phyloP scores from a whole-genome alignment of 2,113 vertebrate genomes.

The Channa argus region DNA sequence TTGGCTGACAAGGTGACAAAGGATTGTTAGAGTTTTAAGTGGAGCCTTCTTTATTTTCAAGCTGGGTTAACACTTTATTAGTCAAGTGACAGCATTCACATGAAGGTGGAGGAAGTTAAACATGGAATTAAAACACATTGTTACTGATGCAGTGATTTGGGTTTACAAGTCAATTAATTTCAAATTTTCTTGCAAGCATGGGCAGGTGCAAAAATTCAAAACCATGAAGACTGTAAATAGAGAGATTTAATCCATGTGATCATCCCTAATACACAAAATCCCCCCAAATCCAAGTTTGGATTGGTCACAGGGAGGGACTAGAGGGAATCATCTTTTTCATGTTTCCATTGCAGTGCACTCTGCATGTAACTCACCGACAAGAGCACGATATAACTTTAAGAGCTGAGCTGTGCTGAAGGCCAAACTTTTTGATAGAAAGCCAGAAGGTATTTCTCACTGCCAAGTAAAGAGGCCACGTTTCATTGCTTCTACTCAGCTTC shows the following conservation, averaged over 20 bases:
- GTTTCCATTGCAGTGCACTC: conserved; percentile 31
- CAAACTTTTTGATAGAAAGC: conserved; percentile 63
- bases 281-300: neutral
- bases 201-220: neutral
- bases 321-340: conserved; percentile 30
- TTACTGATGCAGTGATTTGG: neutral
- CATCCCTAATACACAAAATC: neutral
- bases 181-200: neutral
- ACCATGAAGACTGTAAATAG: neutral
- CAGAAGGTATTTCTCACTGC: conserved; percentile 73
- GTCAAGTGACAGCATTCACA: neutral
- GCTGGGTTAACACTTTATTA: neutral
- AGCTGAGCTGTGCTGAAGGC: conserved; percentile 49
- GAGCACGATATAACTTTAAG: conserved; percentile 61
- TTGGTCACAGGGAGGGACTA: neutral
- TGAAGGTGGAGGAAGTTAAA: neutral
- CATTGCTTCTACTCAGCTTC: conserved; percentile 69
- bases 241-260: neutral
- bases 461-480: conserved; percentile 74
- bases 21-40: neutral
- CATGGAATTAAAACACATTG: neutral
- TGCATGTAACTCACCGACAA: conserved; percentile 39
- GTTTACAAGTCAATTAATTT: neutral
- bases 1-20: neutral
- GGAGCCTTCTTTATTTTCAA: neutral